Percentiles rank a stretch among this genome's conserved stretches.
Evolutionary conservation across 2,113 vertebrate species (phyloP).

Genomic region (Pelobates fuscus): DNA sequence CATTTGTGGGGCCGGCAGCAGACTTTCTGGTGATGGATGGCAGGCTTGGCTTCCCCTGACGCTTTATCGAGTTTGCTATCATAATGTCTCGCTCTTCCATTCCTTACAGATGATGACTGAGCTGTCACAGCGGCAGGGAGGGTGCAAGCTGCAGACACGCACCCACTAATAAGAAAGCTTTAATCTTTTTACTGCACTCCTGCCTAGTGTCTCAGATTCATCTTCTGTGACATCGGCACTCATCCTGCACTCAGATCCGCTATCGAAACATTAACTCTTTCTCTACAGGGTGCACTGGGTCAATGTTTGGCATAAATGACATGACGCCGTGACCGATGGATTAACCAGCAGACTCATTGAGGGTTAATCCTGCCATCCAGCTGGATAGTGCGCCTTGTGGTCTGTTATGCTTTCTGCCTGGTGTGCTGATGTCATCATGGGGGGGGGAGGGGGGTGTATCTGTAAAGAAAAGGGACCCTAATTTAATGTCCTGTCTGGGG

Average conservation of each 20-base stretch:
- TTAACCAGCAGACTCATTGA: too few relatives aligned
- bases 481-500: too few relatives aligned
- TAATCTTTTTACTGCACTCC: slow-evolving; percentile 83
- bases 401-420: too few relatives aligned
- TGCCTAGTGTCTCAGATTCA: slow-evolving; percentile 83
- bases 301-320: too few relatives aligned
- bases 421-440: too few relatives aligned
- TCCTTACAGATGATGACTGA: slow-evolving; percentile 86
- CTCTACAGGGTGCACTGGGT: neutral
- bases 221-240: slow-evolving; percentile 82
- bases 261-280: neutral
- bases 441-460: too few relatives aligned
- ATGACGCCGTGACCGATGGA: too few relatives aligned
- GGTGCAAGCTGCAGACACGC: slow-evolving; percentile 58
- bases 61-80: slow-evolving; percentile 99
- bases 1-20: slow-evolving; percentile 98
- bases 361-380: too few relatives aligned
- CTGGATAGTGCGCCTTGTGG: too few relatives aligned
- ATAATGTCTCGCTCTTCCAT: slow-evolving; percentile 95
- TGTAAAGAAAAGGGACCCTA: too few relatives aligned
- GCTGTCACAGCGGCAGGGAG: slow-evolving; percentile 78
- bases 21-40: slow-evolving; percentile 85
- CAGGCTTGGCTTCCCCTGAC: slow-evolving; percentile 81
- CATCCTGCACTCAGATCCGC: slow-evolving; percentile 69
- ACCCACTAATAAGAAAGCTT: slow-evolving; percentile 77